These are phyloP conservation scores for Ochropleura leucogaster DNA, from an alignment of 2,888 invertebrate species.

Conservation along the genomic window DNA sequence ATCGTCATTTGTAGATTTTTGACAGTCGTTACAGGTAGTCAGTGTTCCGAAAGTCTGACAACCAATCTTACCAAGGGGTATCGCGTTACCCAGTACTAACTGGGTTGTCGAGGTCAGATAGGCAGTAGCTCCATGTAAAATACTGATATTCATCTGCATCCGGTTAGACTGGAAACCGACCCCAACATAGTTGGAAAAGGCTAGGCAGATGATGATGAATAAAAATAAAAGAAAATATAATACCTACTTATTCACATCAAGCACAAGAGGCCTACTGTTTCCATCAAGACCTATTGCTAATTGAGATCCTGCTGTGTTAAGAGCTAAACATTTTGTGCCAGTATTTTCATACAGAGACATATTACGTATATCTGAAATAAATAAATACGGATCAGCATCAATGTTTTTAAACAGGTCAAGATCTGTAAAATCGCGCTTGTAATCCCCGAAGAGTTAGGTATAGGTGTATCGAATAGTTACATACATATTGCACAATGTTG, in stretches of 20 bases:
- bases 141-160: too few relatives aligned
- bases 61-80: too few relatives aligned
- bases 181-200: too few relatives aligned
- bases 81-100: too few relatives aligned
- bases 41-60: too few relatives aligned
- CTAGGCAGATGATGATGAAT: too few relatives aligned
- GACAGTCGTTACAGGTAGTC: too few relatives aligned
- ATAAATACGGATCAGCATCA: not conserved
- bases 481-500: not conserved
- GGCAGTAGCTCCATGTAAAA: too few relatives aligned
- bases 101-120: too few relatives aligned
- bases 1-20: too few relatives aligned
- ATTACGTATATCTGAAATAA: constrained; percentile 69
- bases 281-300: constrained; percentile 83
- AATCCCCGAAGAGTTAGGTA: not conserved
- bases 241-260: constrained; percentile 84
- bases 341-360: constrained; percentile 68
- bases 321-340: constrained; percentile 79
- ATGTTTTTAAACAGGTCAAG: not conserved
- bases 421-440: not conserved
- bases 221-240: constrained; percentile 39
- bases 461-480: not conserved
- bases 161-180: too few relatives aligned
- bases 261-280: constrained; percentile 80
- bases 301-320: constrained; percentile 71